Conservation (phyloP, 2,113 vertebrate species). For the Rhea americana region DNA sequence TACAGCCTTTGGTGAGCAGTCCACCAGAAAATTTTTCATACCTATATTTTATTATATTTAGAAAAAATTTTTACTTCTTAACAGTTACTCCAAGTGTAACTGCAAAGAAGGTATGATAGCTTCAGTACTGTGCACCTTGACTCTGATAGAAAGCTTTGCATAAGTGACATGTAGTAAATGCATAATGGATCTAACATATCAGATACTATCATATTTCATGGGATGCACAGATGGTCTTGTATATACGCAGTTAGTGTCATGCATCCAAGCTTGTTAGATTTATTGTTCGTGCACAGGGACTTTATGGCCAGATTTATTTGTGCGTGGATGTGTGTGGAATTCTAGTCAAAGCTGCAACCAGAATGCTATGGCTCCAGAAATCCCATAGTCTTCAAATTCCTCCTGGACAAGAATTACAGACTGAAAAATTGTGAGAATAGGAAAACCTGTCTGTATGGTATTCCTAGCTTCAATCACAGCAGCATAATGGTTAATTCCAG, state of each 20-base stretch:
- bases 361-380: background rate
- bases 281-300: background rate
- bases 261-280: background rate
- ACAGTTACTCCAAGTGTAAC: background rate
- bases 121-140: background rate
- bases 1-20: background rate
- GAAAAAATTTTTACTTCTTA: background rate
- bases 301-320: background rate
- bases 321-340: background rate
- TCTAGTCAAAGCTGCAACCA: background rate
- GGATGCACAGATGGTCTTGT: background rate
- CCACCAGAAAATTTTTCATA: background rate
- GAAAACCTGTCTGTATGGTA: background rate
- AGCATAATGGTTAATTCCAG: constrained; percentile 49
- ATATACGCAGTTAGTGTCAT: fast-evolving
- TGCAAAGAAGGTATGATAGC: background rate
- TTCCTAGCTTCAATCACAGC: background rate
- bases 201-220: fast-evolving
- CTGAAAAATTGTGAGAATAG: background rate
- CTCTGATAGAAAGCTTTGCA: background rate
- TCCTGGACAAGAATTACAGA: background rate
- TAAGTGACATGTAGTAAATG: background rate
- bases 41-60: background rate
- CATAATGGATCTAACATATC: too few species aligned
- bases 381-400: background rate